A percentile compares a stretch with the other conserved stretches of the same genome.
Conservation (phyloP, 2,113 vertebrate genomes). For the Oncorhynchus kisutch region DNA sequence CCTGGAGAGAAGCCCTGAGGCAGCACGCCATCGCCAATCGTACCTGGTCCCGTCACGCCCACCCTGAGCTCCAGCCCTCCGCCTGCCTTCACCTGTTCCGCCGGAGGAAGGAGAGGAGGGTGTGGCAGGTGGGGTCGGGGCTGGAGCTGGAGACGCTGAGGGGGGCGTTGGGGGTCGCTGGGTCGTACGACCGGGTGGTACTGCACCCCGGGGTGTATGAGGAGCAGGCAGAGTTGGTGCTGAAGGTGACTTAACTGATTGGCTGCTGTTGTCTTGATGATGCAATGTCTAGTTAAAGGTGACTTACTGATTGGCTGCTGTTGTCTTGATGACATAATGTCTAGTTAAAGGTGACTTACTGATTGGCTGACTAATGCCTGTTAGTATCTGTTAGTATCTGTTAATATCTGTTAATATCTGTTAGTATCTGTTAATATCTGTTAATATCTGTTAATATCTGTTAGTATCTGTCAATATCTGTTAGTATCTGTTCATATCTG, state of each 20-base stretch:
- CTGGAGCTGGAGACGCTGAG: conserved; percentile 79
- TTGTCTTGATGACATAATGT: no score
- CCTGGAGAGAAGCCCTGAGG: conserved; percentile 84
- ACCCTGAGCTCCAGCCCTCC: conserved; percentile 75
- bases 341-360: conserved; percentile 62
- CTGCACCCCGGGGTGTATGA: conserved; percentile 83
- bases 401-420: no score
- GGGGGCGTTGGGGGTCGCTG: conserved; percentile 75
- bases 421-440: no score
- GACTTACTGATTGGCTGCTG: no score
- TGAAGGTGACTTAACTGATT: conserved; percentile 69
- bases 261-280: no score
- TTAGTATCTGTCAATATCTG: no score
- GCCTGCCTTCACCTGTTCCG: conserved; percentile 82
- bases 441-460: no score
- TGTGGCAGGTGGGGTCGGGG: conserved; percentile 74
- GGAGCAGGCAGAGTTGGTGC: conserved; percentile 79
- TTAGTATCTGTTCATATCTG: no score
- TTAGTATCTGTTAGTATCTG: no score
- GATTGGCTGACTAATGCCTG: no score
- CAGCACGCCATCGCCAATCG: conserved; percentile 81
- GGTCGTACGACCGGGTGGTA: conserved; percentile 78
- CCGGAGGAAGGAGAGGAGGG: conserved; percentile 75
- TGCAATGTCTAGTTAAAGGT: conserved; percentile 61
- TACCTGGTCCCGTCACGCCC: conserved; percentile 80